These are phyloP conservation scores for Crioceris asparagi DNA, from an alignment of 2,888 invertebrate species.

Conservation along the genomic window DNA sequence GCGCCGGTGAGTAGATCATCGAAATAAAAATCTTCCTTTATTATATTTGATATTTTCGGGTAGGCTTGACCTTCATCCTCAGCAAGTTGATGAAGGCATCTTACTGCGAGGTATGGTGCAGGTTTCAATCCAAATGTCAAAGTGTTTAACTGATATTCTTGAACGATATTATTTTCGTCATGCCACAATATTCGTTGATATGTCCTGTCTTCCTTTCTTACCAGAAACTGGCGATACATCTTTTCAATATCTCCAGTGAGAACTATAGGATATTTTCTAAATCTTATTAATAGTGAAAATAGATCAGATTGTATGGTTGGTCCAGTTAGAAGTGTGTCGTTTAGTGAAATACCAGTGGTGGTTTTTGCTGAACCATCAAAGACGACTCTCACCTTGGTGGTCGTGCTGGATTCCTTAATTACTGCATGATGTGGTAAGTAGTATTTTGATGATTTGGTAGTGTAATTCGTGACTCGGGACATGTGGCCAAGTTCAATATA, in stretches of 20 bases:
- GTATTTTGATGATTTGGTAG: no score
- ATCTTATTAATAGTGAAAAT: constrained; percentile 9
- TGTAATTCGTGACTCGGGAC: no score
- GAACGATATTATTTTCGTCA: not conserved
- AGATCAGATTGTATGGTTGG: constrained; percentile 12
- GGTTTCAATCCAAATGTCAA: constrained; percentile 9
- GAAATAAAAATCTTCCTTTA: constrained; percentile 1
- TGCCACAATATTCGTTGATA: constrained; percentile 12
- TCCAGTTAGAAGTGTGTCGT: constrained; percentile 11
- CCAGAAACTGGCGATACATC: constrained; percentile 9
- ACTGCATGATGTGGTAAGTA: constrained; percentile 17
- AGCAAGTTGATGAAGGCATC: not conserved
- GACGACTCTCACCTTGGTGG: constrained; percentile 13
- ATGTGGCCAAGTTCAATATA: no score
- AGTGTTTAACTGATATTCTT: constrained; percentile 6
- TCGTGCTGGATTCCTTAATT: constrained; percentile 11
- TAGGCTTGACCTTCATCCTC: not conserved
- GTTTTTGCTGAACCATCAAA: constrained; percentile 10
- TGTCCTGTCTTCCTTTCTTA: constrained; percentile 5
- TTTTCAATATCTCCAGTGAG: constrained; percentile 8
- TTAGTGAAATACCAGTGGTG: constrained; percentile 13
- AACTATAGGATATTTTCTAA: constrained; percentile 6
- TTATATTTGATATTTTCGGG: not conserved
- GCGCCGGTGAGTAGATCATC: constrained; percentile 3
- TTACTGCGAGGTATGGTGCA: constrained; percentile 4